A percentile compares a stretch with the other conserved stretches of the same genome.
phyloP scores from a whole-genome alignment of 2,113 vertebrate species.

The Scalopus aquaticus region DNA sequence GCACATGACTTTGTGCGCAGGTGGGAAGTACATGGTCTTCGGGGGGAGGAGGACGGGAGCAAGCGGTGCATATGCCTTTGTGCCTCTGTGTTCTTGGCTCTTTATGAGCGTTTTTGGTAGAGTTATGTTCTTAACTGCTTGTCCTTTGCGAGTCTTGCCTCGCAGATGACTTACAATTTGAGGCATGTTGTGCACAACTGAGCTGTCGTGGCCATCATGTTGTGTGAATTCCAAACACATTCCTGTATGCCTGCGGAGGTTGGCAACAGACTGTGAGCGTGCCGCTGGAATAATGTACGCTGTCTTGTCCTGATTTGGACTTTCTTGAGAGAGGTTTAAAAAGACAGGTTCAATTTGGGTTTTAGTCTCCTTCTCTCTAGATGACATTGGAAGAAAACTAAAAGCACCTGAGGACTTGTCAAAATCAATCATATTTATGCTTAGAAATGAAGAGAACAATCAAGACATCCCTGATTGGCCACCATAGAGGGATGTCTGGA shows the following conservation, averaged over 20 bases:
- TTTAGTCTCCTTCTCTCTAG: background rate
- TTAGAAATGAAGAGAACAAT: background rate
- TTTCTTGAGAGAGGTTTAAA: background rate
- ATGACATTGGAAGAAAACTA: conserved; percentile 32
- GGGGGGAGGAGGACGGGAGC: background rate
- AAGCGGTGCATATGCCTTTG: fast-evolving
- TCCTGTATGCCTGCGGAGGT: background rate
- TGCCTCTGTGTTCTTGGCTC: background rate
- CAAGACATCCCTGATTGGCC: background rate
- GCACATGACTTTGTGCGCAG: background rate
- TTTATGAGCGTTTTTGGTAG: background rate
- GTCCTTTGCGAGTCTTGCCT: conserved; percentile 2
- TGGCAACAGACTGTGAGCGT: background rate
- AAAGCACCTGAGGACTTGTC: conserved; percentile 53
- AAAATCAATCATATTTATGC: background rate
- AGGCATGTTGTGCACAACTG: background rate
- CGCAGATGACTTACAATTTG: background rate
- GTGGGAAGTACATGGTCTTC: background rate
- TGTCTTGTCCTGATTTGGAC: background rate
- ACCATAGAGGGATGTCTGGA: background rate
- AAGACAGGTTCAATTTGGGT: conserved; percentile 42
- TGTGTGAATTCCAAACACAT: background rate
- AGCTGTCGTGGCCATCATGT: background rate
- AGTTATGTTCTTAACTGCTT: background rate
- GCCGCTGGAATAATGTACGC: background rate